These are phyloP conservation scores for Cylas formicarius DNA, from an alignment of 1,140 invertebrate species.

Conservation along the genomic window DNA sequence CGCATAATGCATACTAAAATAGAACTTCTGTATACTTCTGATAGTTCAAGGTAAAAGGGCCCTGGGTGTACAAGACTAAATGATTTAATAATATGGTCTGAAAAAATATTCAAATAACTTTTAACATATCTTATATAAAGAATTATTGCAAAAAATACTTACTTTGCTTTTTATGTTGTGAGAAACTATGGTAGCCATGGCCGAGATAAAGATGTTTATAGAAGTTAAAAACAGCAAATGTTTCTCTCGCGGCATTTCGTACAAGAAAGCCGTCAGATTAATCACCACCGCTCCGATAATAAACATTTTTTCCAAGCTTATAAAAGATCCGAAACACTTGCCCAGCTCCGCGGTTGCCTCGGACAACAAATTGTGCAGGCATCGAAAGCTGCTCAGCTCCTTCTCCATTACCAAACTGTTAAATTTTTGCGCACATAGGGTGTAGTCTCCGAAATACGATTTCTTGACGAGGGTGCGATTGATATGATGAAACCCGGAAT, in stretches of 20 bases:
- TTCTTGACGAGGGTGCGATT: neutral
- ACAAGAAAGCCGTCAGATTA: constrained; percentile 16
- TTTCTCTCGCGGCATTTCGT: neutral
- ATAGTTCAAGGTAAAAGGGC: too few relatives aligned
- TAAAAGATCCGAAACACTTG: constrained; percentile 11
- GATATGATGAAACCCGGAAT: neutral
- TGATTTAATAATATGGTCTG: too few relatives aligned
- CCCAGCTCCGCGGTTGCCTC: constrained; percentile 6
- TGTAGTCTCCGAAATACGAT: neutral
- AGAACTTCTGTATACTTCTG: too few relatives aligned
- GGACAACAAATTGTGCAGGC: constrained; percentile 7
- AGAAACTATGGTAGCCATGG: too few relatives aligned
- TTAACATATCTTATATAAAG: too few relatives aligned
- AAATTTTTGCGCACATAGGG: too few relatives aligned
- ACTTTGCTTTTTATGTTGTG: too few relatives aligned
- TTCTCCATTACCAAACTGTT: neutral
- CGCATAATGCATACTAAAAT: too few relatives aligned
- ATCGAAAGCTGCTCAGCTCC: neutral
- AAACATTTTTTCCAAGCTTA: constrained; percentile 14
- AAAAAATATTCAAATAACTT: too few relatives aligned
- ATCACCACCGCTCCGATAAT: constrained; percentile 5
- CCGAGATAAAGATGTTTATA: constrained; percentile 2
- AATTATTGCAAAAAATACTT: too few relatives aligned
- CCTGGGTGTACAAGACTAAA: too few relatives aligned
- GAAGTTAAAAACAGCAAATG: constrained; percentile 11